Percentiles rank a stretch among this genome's conserved stretches.
Conservation (phyloP, 2,113 vertebrate species). For the Talpa occidentalis region DNA sequence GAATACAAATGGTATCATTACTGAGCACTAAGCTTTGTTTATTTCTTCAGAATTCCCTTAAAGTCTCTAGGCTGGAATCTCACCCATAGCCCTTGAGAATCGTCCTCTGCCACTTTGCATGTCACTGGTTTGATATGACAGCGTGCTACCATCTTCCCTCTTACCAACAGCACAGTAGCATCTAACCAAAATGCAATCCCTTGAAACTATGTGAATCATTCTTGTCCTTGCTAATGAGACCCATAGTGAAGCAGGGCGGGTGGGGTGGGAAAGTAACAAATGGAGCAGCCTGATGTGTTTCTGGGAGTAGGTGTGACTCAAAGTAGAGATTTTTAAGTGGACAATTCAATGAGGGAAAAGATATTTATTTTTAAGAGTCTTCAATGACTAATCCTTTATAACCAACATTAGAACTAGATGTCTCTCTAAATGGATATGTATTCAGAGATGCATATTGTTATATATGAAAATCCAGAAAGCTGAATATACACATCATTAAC, state of each 20-base stretch:
- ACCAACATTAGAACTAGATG: background rate
- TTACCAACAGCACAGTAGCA: background rate
- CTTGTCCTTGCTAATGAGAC: background rate
- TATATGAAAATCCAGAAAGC: background rate
- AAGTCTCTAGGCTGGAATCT: background rate
- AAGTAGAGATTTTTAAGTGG: background rate
- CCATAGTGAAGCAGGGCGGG: background rate
- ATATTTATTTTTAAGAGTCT: background rate
- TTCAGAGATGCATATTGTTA: background rate
- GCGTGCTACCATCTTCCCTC: fast-evolving
- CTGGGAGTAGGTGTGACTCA: background rate
- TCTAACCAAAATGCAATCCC: background rate
- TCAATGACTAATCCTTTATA: background rate
- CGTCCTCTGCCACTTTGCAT: background rate
- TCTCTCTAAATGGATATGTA: background rate
- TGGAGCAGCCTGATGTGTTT: background rate
- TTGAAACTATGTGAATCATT: background rate
- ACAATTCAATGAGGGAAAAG: background rate
- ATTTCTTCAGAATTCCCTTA: slow-evolving; percentile 7
- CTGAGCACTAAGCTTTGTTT: background rate
- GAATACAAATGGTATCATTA: slow-evolving; percentile 36
- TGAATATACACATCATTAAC: background rate
- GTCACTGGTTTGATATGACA: background rate
- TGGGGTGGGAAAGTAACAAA: background rate
- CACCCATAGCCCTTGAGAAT: background rate